A percentile compares a stretch with the other conserved stretches of the same genome.
Conservation (phyloP, 2,797 vertebrate species). For the Trematocara caparti region DNA sequence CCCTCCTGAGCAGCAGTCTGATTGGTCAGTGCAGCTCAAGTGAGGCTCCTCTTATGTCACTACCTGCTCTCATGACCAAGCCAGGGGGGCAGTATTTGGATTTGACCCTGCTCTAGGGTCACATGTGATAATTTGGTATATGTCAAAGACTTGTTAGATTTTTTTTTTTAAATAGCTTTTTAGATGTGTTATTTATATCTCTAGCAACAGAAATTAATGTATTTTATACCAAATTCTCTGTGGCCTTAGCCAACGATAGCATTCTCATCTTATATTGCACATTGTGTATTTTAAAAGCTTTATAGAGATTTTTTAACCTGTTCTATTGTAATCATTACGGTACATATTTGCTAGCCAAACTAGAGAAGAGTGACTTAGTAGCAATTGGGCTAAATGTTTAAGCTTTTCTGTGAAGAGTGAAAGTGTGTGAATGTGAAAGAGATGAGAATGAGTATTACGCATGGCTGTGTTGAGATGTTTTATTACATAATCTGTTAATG, state of each 20-base stretch:
- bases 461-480: slow-evolving; percentile 39
- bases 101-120: slow-evolving; percentile 69
- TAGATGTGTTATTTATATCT: slow-evolving; percentile 79
- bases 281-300: slow-evolving; percentile 75
- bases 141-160: slow-evolving; percentile 53
- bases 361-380: slow-evolving; percentile 54
- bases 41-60: slow-evolving; percentile 64
- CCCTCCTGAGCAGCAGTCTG: slow-evolving; percentile 71
- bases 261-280: slow-evolving; percentile 78
- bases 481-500: slow-evolving; percentile 50
- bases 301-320: slow-evolving; percentile 59
- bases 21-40: slow-evolving; percentile 64
- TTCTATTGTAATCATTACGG: slow-evolving; percentile 48
- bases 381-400: slow-evolving; percentile 32
- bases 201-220: slow-evolving; percentile 72
- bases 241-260: slow-evolving; percentile 67
- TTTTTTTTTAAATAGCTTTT: slow-evolving; percentile 52
- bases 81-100: slow-evolving; percentile 66
- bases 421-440: slow-evolving; percentile 35
- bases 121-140: slow-evolving; percentile 33
- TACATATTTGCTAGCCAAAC: slow-evolving; percentile 50
- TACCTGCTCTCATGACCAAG: slow-evolving; percentile 73
- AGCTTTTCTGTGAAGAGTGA: slow-evolving; percentile 65
- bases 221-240: slow-evolving; percentile 76
- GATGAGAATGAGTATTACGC: slow-evolving; percentile 53